These are phyloP conservation scores for Carcharodon carcharias DNA, from an alignment of 2,797 vertebrate species.

Conservation along the genomic window DNA sequence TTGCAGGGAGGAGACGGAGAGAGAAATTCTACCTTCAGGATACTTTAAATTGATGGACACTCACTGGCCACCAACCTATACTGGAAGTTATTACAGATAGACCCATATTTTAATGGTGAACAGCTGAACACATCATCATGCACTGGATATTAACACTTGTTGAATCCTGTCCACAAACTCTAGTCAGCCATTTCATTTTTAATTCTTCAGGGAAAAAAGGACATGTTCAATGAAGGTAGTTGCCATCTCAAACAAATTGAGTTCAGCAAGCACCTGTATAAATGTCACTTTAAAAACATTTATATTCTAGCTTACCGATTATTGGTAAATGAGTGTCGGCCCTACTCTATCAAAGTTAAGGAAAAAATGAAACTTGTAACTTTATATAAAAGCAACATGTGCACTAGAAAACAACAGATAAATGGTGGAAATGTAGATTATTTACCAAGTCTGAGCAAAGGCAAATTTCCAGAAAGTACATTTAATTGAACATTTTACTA, in stretches of 20 bases:
- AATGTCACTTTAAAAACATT: conserved; percentile 9
- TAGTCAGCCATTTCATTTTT: not conserved
- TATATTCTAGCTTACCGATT: not conserved
- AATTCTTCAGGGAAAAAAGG: not conserved
- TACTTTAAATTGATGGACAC: not conserved
- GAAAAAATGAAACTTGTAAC: not conserved
- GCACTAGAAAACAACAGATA: too few species aligned
- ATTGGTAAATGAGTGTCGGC: not conserved
- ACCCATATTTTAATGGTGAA: not conserved
- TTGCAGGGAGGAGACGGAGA: not conserved
- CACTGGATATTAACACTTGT: not conserved
- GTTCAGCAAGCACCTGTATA: not conserved
- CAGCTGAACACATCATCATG: not conserved
- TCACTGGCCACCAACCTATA: not conserved
- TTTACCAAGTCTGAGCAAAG: not conserved
- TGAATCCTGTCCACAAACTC: not conserved
- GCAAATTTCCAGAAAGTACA: not conserved
- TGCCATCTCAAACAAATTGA: not conserved
- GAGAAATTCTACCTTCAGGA: not conserved
- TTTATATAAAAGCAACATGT: not conserved
- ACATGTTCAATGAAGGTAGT: not conserved
- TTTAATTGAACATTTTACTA: not conserved
- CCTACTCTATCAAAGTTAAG: not conserved
- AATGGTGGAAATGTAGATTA: not conserved
- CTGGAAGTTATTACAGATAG: not conserved